A percentile compares a stretch with the other conserved stretches of the same genome.
phyloP scores from a whole-genome alignment of 1,140 invertebrate species.

The Hetaerina americana region DNA sequence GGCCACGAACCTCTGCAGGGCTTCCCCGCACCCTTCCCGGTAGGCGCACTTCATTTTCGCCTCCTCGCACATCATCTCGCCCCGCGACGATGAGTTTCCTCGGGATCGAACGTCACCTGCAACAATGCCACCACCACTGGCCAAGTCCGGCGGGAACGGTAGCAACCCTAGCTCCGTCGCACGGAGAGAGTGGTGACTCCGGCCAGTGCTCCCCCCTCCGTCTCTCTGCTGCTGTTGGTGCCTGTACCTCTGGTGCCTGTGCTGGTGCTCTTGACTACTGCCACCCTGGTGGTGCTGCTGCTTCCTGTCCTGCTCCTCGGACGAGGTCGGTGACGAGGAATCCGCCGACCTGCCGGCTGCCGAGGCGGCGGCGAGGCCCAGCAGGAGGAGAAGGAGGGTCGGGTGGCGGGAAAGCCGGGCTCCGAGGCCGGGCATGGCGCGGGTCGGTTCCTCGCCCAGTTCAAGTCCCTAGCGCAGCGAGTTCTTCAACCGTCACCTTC shows the following conservation, averaged over 20 bases:
- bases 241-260: background rate
- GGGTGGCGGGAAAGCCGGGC: background rate
- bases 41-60: conserved; percentile 56
- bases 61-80: conserved; percentile 39
- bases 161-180: background rate
- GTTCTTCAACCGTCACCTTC: background rate
- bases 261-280: background rate
- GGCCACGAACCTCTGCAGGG: conserved; percentile 57
- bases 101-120: background rate
- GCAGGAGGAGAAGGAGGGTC: background rate
- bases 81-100: background rate
- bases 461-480: background rate
- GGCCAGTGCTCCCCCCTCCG: background rate
- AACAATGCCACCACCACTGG: background rate
- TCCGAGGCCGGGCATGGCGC: background rate
- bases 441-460: background rate
- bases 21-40: conserved; percentile 54
- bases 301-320: background rate
- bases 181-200: background rate
- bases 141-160: background rate
- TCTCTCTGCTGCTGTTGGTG: background rate
- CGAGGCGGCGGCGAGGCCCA: background rate
- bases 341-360: background rate
- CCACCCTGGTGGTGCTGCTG: background rate
- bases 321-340: background rate